Evolutionary conservation across 2,113 vertebrate genomes (phyloP).

Genomic region (Egretta garzetta): DNA sequence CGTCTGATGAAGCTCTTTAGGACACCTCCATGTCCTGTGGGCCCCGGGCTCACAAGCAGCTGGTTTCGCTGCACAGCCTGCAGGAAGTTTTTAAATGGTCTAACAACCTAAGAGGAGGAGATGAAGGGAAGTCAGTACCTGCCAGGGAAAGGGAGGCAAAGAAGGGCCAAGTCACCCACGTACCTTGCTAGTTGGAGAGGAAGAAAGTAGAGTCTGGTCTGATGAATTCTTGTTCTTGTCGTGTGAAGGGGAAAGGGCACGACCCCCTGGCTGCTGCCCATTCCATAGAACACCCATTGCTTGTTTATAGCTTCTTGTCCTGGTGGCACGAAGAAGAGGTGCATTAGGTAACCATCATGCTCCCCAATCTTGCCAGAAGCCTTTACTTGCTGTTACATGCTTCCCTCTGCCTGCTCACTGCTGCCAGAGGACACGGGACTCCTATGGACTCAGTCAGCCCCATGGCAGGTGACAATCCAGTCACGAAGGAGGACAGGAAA

Average conservation of each 20-base stretch:
- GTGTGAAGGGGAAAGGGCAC: neutral
- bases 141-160: neutral
- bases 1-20: constrained; percentile 89
- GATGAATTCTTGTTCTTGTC: constrained; percentile 60
- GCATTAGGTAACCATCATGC: rapidly evolving
- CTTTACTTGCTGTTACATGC: no score
- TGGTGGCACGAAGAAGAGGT: neutral
- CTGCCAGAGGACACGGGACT: no score
- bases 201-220: constrained; percentile 72
- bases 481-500: neutral
- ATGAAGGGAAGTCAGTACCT: neutral
- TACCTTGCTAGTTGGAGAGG: constrained; percentile 84
- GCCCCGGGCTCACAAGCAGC: constrained; percentile 80
- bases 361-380: neutral
- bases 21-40: constrained; percentile 65
- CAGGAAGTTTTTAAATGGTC: constrained; percentile 85
- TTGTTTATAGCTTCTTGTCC: constrained; percentile 73
- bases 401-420: neutral
- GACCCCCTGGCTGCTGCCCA: neutral
- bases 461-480: rapidly evolving
- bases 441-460: neutral
- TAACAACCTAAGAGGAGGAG: constrained; percentile 73
- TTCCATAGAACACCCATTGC: constrained; percentile 28
- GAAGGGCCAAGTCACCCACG: neutral
- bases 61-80: constrained; percentile 91